A percentile compares a stretch with the other conserved stretches of the same genome.
phyloP scores from a whole-genome alignment of 2,888 invertebrate genomes.

The Mythimna pallens region DNA sequence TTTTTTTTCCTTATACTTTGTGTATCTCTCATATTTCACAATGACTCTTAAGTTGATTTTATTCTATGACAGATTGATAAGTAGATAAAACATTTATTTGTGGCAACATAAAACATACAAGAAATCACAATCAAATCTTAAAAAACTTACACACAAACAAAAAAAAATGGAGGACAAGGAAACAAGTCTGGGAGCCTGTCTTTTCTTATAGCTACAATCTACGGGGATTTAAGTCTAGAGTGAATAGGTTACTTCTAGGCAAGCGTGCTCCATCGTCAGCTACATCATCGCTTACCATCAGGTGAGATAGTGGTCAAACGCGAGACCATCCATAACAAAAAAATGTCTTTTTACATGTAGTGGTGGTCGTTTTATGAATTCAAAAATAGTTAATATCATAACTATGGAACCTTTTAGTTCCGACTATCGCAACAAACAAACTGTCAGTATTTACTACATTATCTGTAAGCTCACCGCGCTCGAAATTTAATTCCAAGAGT shows the following conservation, averaged over 20 bases:
- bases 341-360: not conserved
- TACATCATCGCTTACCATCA: too few relatives aligned
- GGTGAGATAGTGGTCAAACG: too few relatives aligned
- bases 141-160: too few relatives aligned
- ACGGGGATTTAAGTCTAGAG: too few relatives aligned
- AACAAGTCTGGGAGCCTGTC: too few relatives aligned
- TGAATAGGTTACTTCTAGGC: too few relatives aligned
- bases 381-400: not conserved
- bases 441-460: slow-evolving; percentile 16
- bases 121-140: too few relatives aligned
- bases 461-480: slow-evolving; percentile 26
- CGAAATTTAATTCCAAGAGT: slow-evolving; percentile 53
- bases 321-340: too few relatives aligned
- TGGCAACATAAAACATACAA: not conserved
- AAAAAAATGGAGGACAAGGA: too few relatives aligned
- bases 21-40: not conserved
- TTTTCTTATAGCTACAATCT: too few relatives aligned
- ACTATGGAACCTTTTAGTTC: not conserved
- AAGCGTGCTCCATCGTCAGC: too few relatives aligned
- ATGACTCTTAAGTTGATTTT: not conserved
- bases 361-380: not conserved
- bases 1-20: slow-evolving; percentile 9
- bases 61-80: not conserved
- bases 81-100: not conserved
- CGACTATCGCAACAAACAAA: slow-evolving; percentile 6